Percentiles rank a stretch among this genome's conserved stretches.
Conservation (phyloP, 2,113 vertebrate genomes). For the Apus apus region DNA sequence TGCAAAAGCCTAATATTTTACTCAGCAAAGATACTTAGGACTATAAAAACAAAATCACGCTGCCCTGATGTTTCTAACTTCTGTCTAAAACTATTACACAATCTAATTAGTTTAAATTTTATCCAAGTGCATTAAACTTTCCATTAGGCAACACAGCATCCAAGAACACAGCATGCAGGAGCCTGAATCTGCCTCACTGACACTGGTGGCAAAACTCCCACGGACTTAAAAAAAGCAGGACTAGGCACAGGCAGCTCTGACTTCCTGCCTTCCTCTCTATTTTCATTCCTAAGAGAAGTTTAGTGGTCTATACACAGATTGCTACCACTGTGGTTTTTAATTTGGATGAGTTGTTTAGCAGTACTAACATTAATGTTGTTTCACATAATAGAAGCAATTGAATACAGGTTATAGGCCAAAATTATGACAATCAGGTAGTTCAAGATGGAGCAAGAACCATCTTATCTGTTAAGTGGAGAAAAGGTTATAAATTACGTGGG, state of each 20-base stretch:
- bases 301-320: background rate
- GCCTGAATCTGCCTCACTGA: background rate
- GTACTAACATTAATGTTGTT: background rate
- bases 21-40: background rate
- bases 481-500: background rate
- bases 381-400: background rate
- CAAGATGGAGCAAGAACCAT: background rate
- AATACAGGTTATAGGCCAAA: background rate
- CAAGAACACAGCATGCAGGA: background rate
- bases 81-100: background rate
- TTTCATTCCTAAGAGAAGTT: background rate
- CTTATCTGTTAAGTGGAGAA: background rate
- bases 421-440: background rate
- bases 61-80: background rate
- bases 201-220: background rate
- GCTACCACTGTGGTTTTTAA: background rate
- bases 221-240: background rate
- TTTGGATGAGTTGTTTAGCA: background rate
- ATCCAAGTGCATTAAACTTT: constrained; percentile 4
- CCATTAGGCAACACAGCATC: constrained; percentile 9
- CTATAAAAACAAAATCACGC: background rate
- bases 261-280: background rate
- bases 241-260: background rate
- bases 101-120: constrained; percentile 9
- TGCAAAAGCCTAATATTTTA: background rate